Conservation (phyloP, 2,113 vertebrate genomes). For the Pungitius pungitius region DNA sequence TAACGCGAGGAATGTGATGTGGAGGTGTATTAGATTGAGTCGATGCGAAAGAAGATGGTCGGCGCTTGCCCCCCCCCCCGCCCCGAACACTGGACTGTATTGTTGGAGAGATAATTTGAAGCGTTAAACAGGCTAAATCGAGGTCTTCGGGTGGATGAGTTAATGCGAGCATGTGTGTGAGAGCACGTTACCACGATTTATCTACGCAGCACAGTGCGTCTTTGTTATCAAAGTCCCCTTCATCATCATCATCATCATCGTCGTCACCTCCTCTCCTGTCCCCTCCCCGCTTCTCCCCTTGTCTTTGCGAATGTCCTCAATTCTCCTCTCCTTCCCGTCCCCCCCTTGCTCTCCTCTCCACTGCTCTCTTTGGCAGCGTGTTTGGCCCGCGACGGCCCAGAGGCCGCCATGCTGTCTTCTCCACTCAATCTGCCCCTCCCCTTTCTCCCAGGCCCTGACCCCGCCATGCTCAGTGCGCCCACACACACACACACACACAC, state of each 20-base stretch:
- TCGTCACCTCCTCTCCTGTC: slow-evolving; percentile 14
- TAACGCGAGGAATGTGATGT: slow-evolving; percentile 51
- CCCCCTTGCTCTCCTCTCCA: slow-evolving; percentile 37
- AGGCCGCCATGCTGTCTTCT: slow-evolving; percentile 75
- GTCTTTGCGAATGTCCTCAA: slow-evolving; percentile 55
- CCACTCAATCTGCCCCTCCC: slow-evolving; percentile 67
- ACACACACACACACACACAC: not conserved
- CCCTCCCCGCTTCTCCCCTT: slow-evolving; percentile 9
- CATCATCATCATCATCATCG: not conserved
- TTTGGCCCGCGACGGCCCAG: slow-evolving; percentile 73
- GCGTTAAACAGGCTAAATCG: slow-evolving; percentile 38
- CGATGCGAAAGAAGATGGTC: slow-evolving; percentile 30
- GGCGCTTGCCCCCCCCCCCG: not conserved
- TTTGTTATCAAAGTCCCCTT: slow-evolving; percentile 23
- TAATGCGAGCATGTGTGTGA: slow-evolving; percentile 25
- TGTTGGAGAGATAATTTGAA: slow-evolving; percentile 36
- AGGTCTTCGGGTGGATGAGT: slow-evolving; percentile 30
- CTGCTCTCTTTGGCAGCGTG: slow-evolving; percentile 71
- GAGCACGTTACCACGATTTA: slow-evolving; percentile 1
- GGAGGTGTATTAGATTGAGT: slow-evolving; percentile 45
- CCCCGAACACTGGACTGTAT: slow-evolving; percentile 37
- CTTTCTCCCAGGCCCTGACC: slow-evolving; percentile 67
- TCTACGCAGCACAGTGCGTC: slow-evolving; percentile 23
- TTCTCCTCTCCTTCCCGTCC: slow-evolving; percentile 38
- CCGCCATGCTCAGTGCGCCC: slow-evolving; percentile 54